Conservation (phyloP, 2,113 vertebrate species). For the Vombatus ursinus region DNA sequence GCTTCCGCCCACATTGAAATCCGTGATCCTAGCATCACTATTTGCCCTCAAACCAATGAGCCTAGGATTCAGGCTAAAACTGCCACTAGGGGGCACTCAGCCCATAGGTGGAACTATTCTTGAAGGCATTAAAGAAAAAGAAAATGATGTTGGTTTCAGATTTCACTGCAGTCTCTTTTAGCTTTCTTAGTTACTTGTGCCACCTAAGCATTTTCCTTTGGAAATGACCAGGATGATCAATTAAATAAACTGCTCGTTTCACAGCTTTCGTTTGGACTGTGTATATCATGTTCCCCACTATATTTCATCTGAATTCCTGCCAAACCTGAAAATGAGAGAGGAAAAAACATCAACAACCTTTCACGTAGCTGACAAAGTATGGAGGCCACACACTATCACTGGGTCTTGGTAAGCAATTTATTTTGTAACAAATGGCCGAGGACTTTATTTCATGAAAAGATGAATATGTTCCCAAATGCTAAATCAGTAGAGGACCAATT, state of each 20-base stretch:
- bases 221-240: neutral
- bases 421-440: neutral
- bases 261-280: neutral
- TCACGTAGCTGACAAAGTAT: neutral
- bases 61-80: neutral
- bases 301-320: neutral
- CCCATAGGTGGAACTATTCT: neutral
- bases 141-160: neutral
- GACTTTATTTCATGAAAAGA: neutral
- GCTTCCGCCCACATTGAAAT: neutral
- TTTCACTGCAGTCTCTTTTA: neutral
- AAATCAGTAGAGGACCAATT: neutral
- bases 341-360: neutral
- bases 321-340: neutral
- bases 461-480: neutral
- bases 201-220: neutral
- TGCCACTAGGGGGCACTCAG: neutral
- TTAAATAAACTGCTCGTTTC: neutral
- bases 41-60: neutral
- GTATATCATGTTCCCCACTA: neutral
- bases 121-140: neutral
- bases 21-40: neutral
- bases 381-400: neutral
- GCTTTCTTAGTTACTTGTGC: neutral
- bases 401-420: neutral